These are phyloP conservation scores for Neosalanx taihuensis DNA, from an alignment of 2,797 vertebrate genomes.

Conservation along the genomic window DNA sequence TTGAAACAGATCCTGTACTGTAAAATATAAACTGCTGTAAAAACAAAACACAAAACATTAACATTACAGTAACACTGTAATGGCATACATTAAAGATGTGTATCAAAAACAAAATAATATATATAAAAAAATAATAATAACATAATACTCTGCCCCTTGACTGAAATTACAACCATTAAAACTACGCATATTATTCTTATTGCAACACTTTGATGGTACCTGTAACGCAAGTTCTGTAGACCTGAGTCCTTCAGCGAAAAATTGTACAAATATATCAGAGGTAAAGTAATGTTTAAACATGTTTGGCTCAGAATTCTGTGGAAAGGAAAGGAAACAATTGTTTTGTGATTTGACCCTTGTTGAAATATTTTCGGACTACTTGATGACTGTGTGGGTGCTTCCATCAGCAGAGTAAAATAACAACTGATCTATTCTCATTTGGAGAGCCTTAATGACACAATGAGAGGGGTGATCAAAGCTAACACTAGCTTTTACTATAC, in stretches of 20 bases:
- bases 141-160: slow-evolving; percentile 21
- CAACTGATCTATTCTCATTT: slow-evolving; percentile 55
- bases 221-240: slow-evolving; percentile 49
- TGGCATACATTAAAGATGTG: slow-evolving; percentile 37
- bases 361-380: slow-evolving; percentile 26
- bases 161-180: slow-evolving; percentile 34
- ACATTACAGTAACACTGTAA: slow-evolving; percentile 46
- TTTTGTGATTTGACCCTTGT: slow-evolving; percentile 35
- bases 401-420: slow-evolving; percentile 35
- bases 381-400: slow-evolving; percentile 40
- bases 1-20: slow-evolving; percentile 51
- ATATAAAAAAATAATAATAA: slow-evolving; percentile 55
- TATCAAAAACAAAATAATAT: slow-evolving; percentile 46
- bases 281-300: slow-evolving; percentile 17
- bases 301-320: slow-evolving; percentile 40
- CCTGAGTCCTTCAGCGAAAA: slow-evolving; percentile 28
- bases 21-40: slow-evolving; percentile 57
- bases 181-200: slow-evolving; percentile 46
- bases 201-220: slow-evolving; percentile 53
- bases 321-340: slow-evolving; percentile 18
- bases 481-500: slow-evolving; percentile 66
- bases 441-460: slow-evolving; percentile 76
- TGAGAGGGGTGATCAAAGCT: slow-evolving; percentile 55
- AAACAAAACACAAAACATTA: slow-evolving; percentile 33
- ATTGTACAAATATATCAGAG: slow-evolving; percentile 25